Evolutionary conservation across 2,888 invertebrate species (phyloP), one percentile per base, ranked within the genome.

Genomic region (Leucophenga montana): DNA sequence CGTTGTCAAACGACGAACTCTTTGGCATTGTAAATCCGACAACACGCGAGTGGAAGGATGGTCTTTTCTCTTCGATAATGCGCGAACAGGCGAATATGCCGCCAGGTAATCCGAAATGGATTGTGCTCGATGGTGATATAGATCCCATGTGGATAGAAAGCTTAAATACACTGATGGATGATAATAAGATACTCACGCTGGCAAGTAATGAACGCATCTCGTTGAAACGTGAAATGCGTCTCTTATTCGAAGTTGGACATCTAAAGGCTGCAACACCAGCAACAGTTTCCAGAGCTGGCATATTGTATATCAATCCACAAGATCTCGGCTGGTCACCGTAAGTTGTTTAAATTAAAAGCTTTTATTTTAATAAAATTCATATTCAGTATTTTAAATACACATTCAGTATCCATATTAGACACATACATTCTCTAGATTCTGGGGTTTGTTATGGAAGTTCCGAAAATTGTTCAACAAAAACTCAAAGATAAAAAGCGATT

Each of bases 201-300:
- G 98, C 98, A 14, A 97, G 97, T 88, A 97, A 98, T 84, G 98
- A 98, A 89, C 91, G 98, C 69, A 98, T 98, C 68, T 95, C 97
- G 0, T 89, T 98, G 67, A 97, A 95, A 0, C 93, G 94, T 68
- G 90, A 92, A 20, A 98, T 98, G 97, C 91, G 98, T 48, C 90
- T 98, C 18, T 88, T 98, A 16, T 98, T 98, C 88, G 98, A 98
- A 89, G 97, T 98, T 84, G 94, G 96, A 1, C 95, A 94, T 80
- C 90, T 98, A 77, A 92, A 95, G 82, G 96, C 97, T 0, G 98
- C 98, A 0, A 98, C 98, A 0, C 98, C 98, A 1, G 98, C 98
- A 0, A 98, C 98, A 0, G 98, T 98, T 3, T 98, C 97, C 0
- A 90, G 98, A 67, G 98, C 98, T 67, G 98, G 98, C 69, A 98